Percentiles rank a stretch among this genome's conserved stretches.
Conservation (phyloP, 2,888 invertebrate genomes). For the Drosophila paranaensis region DNA sequence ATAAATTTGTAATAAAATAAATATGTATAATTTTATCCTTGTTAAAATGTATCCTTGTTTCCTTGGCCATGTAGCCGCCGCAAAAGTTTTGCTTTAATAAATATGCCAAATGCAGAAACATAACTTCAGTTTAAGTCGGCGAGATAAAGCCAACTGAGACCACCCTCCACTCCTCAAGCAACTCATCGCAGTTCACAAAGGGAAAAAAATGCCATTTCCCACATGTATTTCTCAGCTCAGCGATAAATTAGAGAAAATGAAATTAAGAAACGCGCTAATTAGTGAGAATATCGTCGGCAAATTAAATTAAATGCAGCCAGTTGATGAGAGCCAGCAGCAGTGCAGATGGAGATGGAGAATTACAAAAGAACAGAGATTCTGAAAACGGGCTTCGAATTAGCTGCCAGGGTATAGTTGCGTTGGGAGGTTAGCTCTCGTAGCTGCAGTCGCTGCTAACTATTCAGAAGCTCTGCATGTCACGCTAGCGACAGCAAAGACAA, state of each 20-base stretch:
- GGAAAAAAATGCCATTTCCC: constrained; percentile 5
- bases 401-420: not conserved
- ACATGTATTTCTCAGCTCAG: constrained; percentile 27
- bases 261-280: constrained; percentile 71
- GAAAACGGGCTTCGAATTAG: not conserved
- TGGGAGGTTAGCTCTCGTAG: not conserved
- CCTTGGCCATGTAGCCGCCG: constrained; percentile 41
- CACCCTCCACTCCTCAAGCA: too few relatives aligned
- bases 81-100: constrained; percentile 57
- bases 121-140: constrained; percentile 65
- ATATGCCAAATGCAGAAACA: constrained; percentile 62
- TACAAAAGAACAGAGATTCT: not conserved
- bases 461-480: constrained; percentile 46
- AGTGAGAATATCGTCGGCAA: constrained; percentile 59
- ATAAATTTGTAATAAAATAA: constrained; percentile 80
- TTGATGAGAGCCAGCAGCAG: constrained; percentile 47
- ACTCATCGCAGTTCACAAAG: not conserved
- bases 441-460: constrained; percentile 43
- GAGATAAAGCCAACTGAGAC: constrained; percentile 24
- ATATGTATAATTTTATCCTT: constrained; percentile 72
- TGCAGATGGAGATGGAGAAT: not conserved
- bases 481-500: constrained; percentile 52
- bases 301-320: constrained; percentile 72
- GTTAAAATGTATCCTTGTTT: constrained; percentile 39
- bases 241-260: constrained; percentile 60